Evolutionary conservation across 2,113 vertebrate genomes (phyloP), one percentile per base, ranked within the genome.

Genomic region (Elachura formosa): DNA sequence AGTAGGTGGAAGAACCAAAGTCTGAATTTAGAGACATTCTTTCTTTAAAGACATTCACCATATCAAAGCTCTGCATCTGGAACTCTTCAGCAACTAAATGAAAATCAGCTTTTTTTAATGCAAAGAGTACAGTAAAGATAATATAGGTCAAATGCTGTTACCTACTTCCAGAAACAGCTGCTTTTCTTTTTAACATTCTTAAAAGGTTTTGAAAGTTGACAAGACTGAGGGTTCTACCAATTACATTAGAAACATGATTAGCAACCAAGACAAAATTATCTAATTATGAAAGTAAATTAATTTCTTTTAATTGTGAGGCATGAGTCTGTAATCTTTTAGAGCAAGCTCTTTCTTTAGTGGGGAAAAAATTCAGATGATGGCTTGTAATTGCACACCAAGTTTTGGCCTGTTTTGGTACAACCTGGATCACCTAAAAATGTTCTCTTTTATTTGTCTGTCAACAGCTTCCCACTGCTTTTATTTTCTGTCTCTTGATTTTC

Each of bases 381-480:
- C 48, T 84, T 63, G 13, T 33, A 41, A 58, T 9, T 74, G 63
- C 18, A 55, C 19, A 24, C 43, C 69, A 79, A 67, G 45, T 40
- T 82, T 89, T 59, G 43, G 48, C 52, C 52, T 93, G 26, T 89
- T 71, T 41, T 20, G 19, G 23, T 77, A 85, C 40, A 90, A 40
- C 26, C 33, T 66, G 38, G 21, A 81, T 74, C 25, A 69, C 9
- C 29, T 46, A 36, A 36, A 79, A 93, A 84, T 77, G 45, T 11
- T 87, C 67, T 78, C 40, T 81, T 96, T 74, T 81, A 84, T 87
- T 82, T 88, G n/a, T 72, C 75, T 79, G 75, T 88, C 79, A 92
- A 40, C 73, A 93, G 26, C 29, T 87, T 36, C 55, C 7, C 40
- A 19, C 26, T 63, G 73, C 61, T 92, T 91, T 74, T 74, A 77